phyloP scores from a whole-genome alignment of 2,797 vertebrate genomes.

The Eidolon dupreanum region DNA sequence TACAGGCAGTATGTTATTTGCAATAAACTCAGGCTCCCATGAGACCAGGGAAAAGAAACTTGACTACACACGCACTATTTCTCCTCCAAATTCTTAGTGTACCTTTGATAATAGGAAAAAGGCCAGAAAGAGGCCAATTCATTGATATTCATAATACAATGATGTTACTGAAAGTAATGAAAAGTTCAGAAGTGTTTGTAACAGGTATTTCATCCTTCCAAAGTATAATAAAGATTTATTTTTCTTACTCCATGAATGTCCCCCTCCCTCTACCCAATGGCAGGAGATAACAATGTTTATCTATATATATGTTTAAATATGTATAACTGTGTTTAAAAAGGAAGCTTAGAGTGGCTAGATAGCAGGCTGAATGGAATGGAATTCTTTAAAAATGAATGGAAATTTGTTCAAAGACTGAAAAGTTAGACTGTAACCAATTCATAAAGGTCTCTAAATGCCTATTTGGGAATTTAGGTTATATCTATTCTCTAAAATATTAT shows the following conservation, averaged over 20 bases:
- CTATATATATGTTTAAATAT: background rate
- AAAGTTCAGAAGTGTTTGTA: background rate
- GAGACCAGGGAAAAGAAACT: background rate
- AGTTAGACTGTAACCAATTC: background rate
- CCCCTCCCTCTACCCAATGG: background rate
- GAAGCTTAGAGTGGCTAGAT: background rate
- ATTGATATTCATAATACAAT: background rate
- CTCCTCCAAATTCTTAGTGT: background rate
- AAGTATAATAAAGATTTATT: background rate
- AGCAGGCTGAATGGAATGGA: background rate
- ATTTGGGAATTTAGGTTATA: background rate
- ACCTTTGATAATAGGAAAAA: background rate
- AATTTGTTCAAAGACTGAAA: background rate
- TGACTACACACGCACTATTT: background rate
- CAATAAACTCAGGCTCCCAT: too few species aligned
- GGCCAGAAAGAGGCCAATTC: fast-evolving
- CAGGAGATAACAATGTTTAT: background rate
- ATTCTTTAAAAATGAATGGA: background rate
- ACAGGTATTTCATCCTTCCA: background rate
- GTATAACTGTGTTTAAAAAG: background rate
- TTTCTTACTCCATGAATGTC: background rate
- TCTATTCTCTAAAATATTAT: background rate
- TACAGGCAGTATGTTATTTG: background rate
- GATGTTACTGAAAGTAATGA: background rate
- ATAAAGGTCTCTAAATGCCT: background rate